Evolutionary conservation across 2,113 vertebrate genomes (phyloP).

Genomic region (Sylvicapra grimmia): DNA sequence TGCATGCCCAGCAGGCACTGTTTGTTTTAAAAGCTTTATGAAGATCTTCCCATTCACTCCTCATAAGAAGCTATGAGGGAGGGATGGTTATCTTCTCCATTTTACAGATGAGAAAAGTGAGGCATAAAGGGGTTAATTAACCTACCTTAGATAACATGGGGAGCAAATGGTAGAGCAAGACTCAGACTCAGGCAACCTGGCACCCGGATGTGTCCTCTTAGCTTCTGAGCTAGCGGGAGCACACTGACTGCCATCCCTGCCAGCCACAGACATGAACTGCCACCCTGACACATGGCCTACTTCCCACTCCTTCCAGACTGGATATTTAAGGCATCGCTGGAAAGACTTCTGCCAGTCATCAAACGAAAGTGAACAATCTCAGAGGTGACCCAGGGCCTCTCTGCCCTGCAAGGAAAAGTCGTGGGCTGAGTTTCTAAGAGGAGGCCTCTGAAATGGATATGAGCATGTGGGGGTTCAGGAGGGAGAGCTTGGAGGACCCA

Average conservation of each 20-base stretch:
- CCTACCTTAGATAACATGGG: background rate
- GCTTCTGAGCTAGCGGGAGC: background rate
- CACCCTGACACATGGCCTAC: background rate
- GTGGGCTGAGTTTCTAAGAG: background rate
- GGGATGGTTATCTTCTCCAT: background rate
- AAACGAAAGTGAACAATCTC: background rate
- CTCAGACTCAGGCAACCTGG: background rate
- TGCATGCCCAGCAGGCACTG: background rate
- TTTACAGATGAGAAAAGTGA: background rate
- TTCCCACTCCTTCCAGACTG: background rate
- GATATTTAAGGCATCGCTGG: background rate
- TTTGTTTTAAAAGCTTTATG: background rate
- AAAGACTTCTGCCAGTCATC: background rate
- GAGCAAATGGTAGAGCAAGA: background rate
- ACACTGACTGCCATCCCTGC: background rate
- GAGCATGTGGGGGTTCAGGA: no score
- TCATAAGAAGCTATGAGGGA: background rate
- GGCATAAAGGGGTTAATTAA: background rate
- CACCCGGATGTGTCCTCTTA: background rate
- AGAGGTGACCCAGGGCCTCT: background rate
- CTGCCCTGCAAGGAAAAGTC: background rate
- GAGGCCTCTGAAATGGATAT: background rate
- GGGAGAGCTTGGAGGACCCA: background rate
- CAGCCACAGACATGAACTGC: background rate
- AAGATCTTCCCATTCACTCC: background rate